Evolutionary conservation across 2,113 vertebrate genomes (phyloP).

Genomic region (Chionomys nivalis): DNA sequence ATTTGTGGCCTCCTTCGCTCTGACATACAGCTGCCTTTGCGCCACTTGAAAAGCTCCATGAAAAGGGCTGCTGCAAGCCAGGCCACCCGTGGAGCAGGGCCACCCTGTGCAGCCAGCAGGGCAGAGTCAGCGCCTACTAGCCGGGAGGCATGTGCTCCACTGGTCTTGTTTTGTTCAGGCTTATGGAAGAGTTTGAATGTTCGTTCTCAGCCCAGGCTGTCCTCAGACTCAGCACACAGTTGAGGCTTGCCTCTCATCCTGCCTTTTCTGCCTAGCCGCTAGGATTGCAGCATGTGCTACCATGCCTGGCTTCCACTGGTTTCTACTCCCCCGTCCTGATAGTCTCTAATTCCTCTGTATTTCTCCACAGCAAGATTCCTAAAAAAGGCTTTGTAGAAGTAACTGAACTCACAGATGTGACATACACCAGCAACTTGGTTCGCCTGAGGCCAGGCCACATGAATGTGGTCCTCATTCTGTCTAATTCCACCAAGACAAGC

Average conservation of each 20-base stretch:
- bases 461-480: conserved; percentile 98
- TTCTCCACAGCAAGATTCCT: conserved; percentile 87
- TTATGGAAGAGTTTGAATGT: not conserved
- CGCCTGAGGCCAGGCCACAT: conserved; percentile 96
- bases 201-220: not conserved
- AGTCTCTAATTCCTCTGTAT: not conserved
- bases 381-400: conserved; percentile 98
- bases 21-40: not conserved
- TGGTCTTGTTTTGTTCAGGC: not conserved
- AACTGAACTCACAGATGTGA: conserved; percentile 96
- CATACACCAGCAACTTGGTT: conserved; percentile 96
- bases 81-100: too few relatives aligned
- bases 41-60: not conserved
- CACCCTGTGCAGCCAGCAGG: rapidly evolving
- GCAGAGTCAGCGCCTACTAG: not conserved
- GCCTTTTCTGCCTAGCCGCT: not conserved
- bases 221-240: not conserved
- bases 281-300: not conserved
- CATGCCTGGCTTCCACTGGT: too few relatives aligned
- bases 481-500: conserved; percentile 92
- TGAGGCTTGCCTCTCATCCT: not conserved
- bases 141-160: not conserved
- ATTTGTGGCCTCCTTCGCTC: not conserved
- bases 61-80: not conserved
- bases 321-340: not conserved